A percentile compares a stretch with the other conserved stretches of the same genome.
phyloP scores from a whole-genome alignment of 2,113 vertebrate genomes.

The Odocoileus hemionus region DNA sequence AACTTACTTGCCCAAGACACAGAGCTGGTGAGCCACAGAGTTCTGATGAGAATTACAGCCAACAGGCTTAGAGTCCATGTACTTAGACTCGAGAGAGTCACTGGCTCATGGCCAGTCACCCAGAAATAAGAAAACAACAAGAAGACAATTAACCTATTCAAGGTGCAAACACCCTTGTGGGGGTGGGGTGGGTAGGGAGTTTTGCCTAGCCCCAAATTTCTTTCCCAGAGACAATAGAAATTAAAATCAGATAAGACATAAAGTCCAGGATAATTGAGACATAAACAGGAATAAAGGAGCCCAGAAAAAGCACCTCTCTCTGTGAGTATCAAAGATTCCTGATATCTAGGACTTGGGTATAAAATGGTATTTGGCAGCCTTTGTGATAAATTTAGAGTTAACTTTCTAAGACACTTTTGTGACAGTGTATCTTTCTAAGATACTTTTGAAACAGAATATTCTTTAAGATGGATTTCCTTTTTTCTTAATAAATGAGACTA shows the following conservation, averaged over 20 bases:
- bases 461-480: background rate
- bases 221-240: background rate
- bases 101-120: background rate
- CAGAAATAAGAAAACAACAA: background rate
- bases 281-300: background rate
- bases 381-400: background rate
- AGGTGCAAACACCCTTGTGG: background rate
- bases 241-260: background rate
- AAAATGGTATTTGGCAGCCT: background rate
- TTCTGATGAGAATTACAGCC: background rate
- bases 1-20: background rate
- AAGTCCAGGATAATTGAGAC: background rate
- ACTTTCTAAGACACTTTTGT: background rate
- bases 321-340: background rate
- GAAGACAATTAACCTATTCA: background rate
- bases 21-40: background rate
- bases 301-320: too few relatives aligned
- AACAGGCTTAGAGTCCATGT: background rate
- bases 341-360: too few relatives aligned
- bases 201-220: background rate
- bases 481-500: background rate
- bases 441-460: background rate
- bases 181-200: background rate
- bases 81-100: accelerated
- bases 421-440: background rate